These are phyloP conservation scores for Meteorus sp. DNA, from an alignment of 1,140 invertebrate species.

Conservation along the genomic window DNA sequence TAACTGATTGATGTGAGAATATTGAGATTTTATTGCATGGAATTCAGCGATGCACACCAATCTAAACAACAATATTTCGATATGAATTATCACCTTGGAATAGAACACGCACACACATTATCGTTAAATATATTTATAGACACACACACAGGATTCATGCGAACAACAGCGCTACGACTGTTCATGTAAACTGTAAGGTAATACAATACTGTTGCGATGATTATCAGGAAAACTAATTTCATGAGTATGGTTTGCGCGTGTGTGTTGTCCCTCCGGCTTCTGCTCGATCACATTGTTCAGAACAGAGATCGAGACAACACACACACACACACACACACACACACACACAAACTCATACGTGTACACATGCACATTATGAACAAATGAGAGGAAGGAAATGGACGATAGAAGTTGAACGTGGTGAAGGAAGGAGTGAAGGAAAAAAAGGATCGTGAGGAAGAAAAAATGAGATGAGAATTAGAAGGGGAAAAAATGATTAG, in stretches of 20 bases:
- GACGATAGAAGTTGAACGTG: conserved; percentile 43
- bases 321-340: conserved; percentile 9
- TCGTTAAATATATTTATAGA: no score
- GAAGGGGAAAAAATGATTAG: conserved; percentile 21
- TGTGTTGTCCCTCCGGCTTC: conserved; percentile 38
- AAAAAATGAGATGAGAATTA: conserved; percentile 2
- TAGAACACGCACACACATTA: no score
- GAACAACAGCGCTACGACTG: conserved; percentile 11
- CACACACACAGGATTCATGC: not conserved
- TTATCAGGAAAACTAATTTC: conserved; percentile 62
- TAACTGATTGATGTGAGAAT: no score
- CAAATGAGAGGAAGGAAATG: conserved; percentile 36
- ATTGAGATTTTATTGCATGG: no score
- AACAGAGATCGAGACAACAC: not conserved
- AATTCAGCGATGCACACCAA: no score
- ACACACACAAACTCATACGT: no score
- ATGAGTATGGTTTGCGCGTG: conserved; percentile 39
- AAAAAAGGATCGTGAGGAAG: conserved; percentile 3
- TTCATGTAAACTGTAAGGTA: conserved; percentile 36
- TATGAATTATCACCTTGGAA: no score
- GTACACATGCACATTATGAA: no score
- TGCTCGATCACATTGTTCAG: not conserved
- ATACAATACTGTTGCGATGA: conserved; percentile 58
- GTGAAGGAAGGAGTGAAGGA: conserved; percentile 26
- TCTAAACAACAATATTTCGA: no score